phyloP scores from a whole-genome alignment of 2,888 invertebrate genomes.

The Atherix ibis region DNA sequence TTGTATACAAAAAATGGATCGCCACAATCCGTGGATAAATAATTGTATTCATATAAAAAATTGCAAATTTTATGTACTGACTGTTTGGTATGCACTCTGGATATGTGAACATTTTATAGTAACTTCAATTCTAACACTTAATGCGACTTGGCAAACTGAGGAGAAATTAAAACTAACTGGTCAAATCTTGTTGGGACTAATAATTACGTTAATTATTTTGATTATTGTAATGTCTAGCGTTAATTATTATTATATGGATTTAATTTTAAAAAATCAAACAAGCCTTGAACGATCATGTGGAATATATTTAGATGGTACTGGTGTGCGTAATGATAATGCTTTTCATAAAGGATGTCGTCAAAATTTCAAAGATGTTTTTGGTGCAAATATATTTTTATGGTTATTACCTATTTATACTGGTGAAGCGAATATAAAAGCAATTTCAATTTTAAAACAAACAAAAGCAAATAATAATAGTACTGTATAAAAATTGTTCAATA shows the following conservation, averaged over 20 bases:
- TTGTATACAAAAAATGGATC: conserved; percentile 4
- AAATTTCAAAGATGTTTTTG: conserved; percentile 2
- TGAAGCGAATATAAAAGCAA: not conserved
- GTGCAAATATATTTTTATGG: not conserved
- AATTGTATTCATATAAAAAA: conserved; percentile 4
- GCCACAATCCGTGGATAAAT: conserved; percentile 4
- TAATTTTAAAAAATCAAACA: conserved; percentile 3
- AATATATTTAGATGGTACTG: conserved; percentile 1
- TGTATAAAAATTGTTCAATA: too few species aligned
- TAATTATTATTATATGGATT: not conserved
- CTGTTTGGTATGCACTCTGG: not conserved
- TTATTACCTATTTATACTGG: conserved; percentile 1
- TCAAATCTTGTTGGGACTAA: not conserved
- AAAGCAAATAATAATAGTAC: too few species aligned
- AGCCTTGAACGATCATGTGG: not conserved
- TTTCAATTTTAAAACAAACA: too few species aligned
- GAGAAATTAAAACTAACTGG: too few species aligned
- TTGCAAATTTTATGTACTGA: conserved; percentile 2
- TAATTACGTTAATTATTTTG: not conserved
- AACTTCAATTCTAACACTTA: not conserved
- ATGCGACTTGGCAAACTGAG: not conserved
- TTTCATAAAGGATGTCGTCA: conserved; percentile 2
- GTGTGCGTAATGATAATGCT: not conserved
- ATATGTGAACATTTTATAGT: not conserved
- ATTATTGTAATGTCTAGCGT: too few species aligned